Evolutionary conservation across 2,797 vertebrate species (phyloP).

Genomic region (Epinephelus malabaricus): DNA sequence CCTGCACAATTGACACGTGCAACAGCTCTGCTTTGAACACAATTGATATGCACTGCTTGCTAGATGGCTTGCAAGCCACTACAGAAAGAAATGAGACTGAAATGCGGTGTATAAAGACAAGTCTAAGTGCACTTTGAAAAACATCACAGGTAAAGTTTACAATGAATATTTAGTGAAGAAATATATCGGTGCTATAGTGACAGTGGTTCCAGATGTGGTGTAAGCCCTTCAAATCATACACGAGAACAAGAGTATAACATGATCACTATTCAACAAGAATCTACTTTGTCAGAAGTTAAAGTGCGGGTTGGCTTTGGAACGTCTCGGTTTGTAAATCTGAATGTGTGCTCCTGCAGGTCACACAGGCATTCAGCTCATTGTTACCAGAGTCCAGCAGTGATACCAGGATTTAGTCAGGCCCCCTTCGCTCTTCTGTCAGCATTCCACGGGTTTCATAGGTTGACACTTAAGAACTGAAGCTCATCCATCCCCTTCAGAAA

Average conservation of each 20-base stretch:
- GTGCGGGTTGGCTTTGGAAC: not conserved
- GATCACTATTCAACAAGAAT: not conserved
- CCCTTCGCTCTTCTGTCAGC: conserved; percentile 51
- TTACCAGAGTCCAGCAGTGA: conserved; percentile 48
- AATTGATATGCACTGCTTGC: not conserved
- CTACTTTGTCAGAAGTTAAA: not conserved
- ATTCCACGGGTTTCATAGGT: conserved; percentile 61
- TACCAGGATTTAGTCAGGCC: conserved; percentile 25
- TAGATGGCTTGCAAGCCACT: not conserved
- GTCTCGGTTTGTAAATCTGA: conserved; percentile 12
- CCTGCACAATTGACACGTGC: too few species aligned
- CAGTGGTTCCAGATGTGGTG: not conserved
- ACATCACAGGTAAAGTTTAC: not conserved
- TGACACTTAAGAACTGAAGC: conserved; percentile 58
- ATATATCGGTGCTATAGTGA: not conserved
- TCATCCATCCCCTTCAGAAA: conserved; percentile 70
- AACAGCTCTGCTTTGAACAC: too few species aligned
- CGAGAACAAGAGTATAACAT: not conserved
- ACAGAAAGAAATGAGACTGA: too few species aligned
- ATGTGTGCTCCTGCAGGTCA: conserved; percentile 14
- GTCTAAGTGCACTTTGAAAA: not conserved
- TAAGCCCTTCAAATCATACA: not conserved
- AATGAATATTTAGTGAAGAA: not conserved
- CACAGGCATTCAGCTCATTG: conserved; percentile 35
- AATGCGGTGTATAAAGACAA: too few species aligned